Conservation (phyloP, 2,113 vertebrate species). For the Chionis minor region DNA sequence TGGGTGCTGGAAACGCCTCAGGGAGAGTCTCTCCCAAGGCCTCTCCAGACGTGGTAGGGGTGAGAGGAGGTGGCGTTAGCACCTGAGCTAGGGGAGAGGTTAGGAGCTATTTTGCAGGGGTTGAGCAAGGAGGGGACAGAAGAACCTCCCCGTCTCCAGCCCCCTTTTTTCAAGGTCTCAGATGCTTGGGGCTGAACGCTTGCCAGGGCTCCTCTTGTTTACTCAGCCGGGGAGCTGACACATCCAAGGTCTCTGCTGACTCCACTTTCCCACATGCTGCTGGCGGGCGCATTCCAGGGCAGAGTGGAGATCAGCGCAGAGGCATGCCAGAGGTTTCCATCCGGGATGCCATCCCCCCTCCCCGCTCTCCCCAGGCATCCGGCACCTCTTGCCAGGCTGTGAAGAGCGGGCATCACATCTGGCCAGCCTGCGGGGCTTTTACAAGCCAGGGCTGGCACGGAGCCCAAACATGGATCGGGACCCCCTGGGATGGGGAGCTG, state of each 20-base stretch:
- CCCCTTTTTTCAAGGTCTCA: slow-evolving; percentile 44
- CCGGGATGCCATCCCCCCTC: slow-evolving; percentile 2
- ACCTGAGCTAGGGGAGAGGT: neutral
- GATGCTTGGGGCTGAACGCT: slow-evolving; percentile 29
- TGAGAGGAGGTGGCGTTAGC: neutral
- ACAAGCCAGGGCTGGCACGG: neutral
- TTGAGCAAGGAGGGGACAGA: neutral
- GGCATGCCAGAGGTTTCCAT: slow-evolving; percentile 55
- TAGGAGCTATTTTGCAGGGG: neutral
- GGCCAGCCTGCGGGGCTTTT: neutral
- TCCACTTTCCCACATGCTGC: slow-evolving; percentile 71
- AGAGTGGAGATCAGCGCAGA: slow-evolving; percentile 51
- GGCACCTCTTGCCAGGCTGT: neutral
- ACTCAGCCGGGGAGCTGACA: slow-evolving; percentile 73
- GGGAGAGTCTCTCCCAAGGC: neutral
- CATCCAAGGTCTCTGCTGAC: slow-evolving; percentile 75
- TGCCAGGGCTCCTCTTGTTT: slow-evolving; percentile 72
- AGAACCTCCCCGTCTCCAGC: neutral
- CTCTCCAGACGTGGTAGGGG: neutral
- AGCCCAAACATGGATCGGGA: neutral
- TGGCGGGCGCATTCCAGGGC: slow-evolving; percentile 67
- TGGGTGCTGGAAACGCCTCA: neutral
- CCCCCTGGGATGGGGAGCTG: neutral
- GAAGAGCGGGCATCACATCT: neutral
- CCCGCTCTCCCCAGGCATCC: neutral